Base-by-base conservation (phyloP, 2,113 vertebrate genomes). In the Gymnorhina tibicen region DNA sequence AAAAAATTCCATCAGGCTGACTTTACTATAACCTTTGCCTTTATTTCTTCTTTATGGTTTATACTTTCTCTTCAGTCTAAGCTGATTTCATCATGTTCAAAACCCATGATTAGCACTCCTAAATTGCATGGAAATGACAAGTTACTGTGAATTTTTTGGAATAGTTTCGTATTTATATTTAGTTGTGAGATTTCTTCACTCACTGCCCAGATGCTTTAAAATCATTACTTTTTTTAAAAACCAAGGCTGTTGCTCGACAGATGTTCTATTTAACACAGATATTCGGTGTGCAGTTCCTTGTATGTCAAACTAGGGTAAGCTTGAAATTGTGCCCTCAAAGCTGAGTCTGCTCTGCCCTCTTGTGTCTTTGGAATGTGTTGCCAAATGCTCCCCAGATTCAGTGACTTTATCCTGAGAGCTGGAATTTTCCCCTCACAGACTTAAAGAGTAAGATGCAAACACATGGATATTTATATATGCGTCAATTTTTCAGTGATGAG, bases 331-430 rank as follows among this genome's bases (percentile, higher is more conserved):
- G 53, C 41, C 68, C n/a, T 67, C 58, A 91, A 88, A 87, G 64
- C 83, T 92, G 67, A 91, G 56, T 62, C 62, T 94, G 49, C 69
- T 95, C 91, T 96, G 96, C 96, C 96, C 95, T 94, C 96, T 96
- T 96, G 92, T 94, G 96, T 96, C 88, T 86, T 86, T 49, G 64
- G n/a, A 89, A 78, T 49, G 67, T 46, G 55, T 59, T 92, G 76
- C 49, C 69, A 91, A 68, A 59, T 59, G 35, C 16, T 84, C 33
- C 27, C 59, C 52, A 84, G 56, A 81, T 44, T 46, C 16, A 84
- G 64, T 42, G 37, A 44, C 52, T 63, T 74, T 62, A 21, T 66
- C 24, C 6, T 50, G 13, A 86, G 42, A 74, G 52, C 13, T 89
- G 50, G 35, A 76, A 52, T 92, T 90, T 87, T 15, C 14, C 20